Evolutionary conservation across 2,888 invertebrate genomes (phyloP).

Genomic region (Unio delphinus): DNA sequence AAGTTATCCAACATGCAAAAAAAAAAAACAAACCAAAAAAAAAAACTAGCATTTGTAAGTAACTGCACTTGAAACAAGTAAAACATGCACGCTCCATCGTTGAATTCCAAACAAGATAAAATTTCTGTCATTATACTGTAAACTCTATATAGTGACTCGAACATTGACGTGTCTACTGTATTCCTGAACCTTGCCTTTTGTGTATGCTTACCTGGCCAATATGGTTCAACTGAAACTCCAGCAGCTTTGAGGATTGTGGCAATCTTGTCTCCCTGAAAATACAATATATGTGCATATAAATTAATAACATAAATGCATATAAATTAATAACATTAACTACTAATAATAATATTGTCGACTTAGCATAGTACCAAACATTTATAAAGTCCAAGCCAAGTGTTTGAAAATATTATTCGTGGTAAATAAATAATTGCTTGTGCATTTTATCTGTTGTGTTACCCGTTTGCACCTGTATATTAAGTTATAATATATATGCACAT

Average conservation of each 20-base stretch:
- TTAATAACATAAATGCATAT: background rate
- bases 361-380: background rate
- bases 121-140: background rate
- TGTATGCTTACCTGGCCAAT: constrained; percentile 85
- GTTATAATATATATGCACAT: too few relatives aligned
- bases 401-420: too few relatives aligned
- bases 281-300: constrained; percentile 1
- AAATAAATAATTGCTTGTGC: too few relatives aligned
- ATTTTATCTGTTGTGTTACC: too few relatives aligned
- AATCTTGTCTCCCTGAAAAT: constrained; percentile 88
- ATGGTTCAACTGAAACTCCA: constrained; percentile 95
- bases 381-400: too few relatives aligned
- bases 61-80: too few relatives aligned
- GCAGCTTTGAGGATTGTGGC: constrained; percentile 97
- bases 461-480: too few relatives aligned
- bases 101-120: background rate
- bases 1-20: too few relatives aligned
- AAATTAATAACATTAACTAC: background rate
- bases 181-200: background rate
- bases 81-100: background rate
- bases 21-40: too few relatives aligned
- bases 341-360: background rate
- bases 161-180: background rate
- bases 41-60: too few relatives aligned
- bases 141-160: background rate